A percentile compares a stretch with the other conserved stretches of the same genome.
phyloP scores from a whole-genome alignment of 2,888 invertebrate genomes.

The Phengaris alcon region DNA sequence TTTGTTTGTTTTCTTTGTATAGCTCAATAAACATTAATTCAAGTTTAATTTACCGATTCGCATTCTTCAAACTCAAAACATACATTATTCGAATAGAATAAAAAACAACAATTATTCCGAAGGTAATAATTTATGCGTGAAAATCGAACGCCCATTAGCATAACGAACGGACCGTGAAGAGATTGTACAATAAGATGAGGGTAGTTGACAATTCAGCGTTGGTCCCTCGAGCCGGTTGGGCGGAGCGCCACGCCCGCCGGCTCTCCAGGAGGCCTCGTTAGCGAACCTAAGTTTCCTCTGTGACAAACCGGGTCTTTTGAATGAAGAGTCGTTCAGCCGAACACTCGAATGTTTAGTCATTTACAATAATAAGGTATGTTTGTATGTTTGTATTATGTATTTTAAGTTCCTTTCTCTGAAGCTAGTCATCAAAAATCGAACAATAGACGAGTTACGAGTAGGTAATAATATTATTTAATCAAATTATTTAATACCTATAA shows the following conservation, averaged over 20 bases:
- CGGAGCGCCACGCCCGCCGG: conserved; percentile 57
- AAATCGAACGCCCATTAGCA: conserved; percentile 35
- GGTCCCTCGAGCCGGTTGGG: conserved; percentile 59
- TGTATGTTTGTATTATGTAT: background rate
- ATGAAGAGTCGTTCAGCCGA: conserved; percentile 29
- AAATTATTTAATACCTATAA: no score
- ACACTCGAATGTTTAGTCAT: conserved; percentile 21
- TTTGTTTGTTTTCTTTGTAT: conserved; percentile 21
- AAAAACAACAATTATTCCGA: conserved; percentile 28
- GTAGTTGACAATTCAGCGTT: conserved; percentile 54
- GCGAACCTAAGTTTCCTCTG: conserved; percentile 36
- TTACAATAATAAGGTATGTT: no score
- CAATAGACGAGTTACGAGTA: no score
- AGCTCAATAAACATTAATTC: conserved; percentile 9
- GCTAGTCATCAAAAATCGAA: background rate
- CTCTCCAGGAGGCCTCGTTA: conserved; percentile 59
- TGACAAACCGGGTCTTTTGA: conserved; percentile 37
- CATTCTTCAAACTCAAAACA: conserved; percentile 14
- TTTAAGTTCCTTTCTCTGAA: background rate
- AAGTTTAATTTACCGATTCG: background rate
- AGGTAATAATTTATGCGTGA: conserved; percentile 36
- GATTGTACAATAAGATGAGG: conserved; percentile 38
- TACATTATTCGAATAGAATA: conserved; percentile 23
- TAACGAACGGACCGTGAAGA: conserved; percentile 36
- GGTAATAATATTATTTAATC: no score